Evolutionary conservation across 2,888 invertebrate genomes (phyloP).

Genomic region (Orthosia gothica): DNA sequence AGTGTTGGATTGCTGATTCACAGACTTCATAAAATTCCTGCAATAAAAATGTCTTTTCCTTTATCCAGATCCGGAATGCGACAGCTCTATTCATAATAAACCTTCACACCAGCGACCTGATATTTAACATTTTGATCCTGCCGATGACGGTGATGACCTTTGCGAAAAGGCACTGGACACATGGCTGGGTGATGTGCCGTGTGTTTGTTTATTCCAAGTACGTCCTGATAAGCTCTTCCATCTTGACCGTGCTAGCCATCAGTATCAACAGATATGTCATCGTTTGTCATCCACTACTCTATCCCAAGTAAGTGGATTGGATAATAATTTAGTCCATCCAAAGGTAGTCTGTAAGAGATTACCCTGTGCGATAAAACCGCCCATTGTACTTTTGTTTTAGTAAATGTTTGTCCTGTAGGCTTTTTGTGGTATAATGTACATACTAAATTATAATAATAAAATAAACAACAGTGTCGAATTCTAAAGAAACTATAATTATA

Average conservation of each 20-base stretch:
- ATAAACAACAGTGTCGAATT: not conserved
- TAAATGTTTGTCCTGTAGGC: too few species aligned
- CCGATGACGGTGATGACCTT: slow-evolving; percentile 95
- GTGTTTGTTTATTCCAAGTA: slow-evolving; percentile 95
- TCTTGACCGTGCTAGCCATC: slow-evolving; percentile 95
- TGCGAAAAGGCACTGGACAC: slow-evolving; percentile 93
- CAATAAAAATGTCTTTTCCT: not conserved
- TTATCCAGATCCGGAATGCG: slow-evolving; percentile 94
- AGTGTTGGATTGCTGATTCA: not conserved
- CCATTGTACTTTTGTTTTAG: too few species aligned
- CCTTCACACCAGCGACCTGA: slow-evolving; percentile 94
- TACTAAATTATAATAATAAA: not conserved
- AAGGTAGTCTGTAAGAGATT: too few species aligned
- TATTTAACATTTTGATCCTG: slow-evolving; percentile 95
- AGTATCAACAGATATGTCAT: slow-evolving; percentile 96
- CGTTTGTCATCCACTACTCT: slow-evolving; percentile 95
- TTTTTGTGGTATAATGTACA: too few species aligned
- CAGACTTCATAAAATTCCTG: not conserved
- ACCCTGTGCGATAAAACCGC: too few species aligned
- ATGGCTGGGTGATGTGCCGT: slow-evolving; percentile 93
- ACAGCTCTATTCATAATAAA: slow-evolving; percentile 96
- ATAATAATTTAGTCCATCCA: too few species aligned
- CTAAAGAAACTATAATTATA: not conserved
- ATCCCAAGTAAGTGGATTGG: slow-evolving; percentile 94
- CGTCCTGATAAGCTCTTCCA: slow-evolving; percentile 94